phyloP scores from a whole-genome alignment of 2,888 invertebrate genomes.

The Mimumesa dahlbomi region DNA sequence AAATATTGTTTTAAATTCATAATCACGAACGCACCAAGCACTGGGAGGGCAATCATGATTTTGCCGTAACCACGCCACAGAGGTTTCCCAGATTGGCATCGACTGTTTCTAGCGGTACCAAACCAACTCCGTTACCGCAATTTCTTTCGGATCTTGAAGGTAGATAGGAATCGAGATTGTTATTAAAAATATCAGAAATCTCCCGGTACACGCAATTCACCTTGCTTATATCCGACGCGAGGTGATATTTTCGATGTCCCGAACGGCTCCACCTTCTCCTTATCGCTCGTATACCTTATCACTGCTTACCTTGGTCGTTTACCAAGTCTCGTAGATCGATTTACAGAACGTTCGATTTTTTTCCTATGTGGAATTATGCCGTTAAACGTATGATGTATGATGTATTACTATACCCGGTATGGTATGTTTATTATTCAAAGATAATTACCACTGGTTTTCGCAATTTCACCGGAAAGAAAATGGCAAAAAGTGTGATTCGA shows the following conservation, averaged over 20 bases:
- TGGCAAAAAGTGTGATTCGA: too few relatives aligned
- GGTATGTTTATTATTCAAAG: too few relatives aligned
- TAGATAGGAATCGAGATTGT: constrained; percentile 65
- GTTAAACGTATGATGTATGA: too few relatives aligned
- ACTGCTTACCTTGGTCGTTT: constrained; percentile 28
- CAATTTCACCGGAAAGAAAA: too few relatives aligned
- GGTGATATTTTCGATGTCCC: too few relatives aligned
- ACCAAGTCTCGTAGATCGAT: constrained; percentile 12
- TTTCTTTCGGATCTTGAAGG: constrained; percentile 62
- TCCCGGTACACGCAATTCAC: constrained; percentile 37
- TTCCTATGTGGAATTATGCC: too few relatives aligned
- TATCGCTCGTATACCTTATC: constrained; percentile 39
- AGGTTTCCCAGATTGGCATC: constrained; percentile 67
- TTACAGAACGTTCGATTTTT: constrained; percentile 9
- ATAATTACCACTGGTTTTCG: too few relatives aligned
- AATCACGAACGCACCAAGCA: constrained; percentile 9
- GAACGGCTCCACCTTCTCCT: constrained; percentile 6
- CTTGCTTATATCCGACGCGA: too few relatives aligned
- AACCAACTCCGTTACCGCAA: constrained; percentile 68
- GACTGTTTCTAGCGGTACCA: constrained; percentile 67
- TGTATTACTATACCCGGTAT: too few relatives aligned
- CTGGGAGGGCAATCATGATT: constrained; percentile 48
- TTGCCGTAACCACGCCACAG: constrained; percentile 43
- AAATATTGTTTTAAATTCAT: constrained; percentile 35
- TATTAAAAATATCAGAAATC: constrained; percentile 70